Base-by-base conservation (phyloP, 2,888 invertebrate species). In the Xylota segnis region DNA sequence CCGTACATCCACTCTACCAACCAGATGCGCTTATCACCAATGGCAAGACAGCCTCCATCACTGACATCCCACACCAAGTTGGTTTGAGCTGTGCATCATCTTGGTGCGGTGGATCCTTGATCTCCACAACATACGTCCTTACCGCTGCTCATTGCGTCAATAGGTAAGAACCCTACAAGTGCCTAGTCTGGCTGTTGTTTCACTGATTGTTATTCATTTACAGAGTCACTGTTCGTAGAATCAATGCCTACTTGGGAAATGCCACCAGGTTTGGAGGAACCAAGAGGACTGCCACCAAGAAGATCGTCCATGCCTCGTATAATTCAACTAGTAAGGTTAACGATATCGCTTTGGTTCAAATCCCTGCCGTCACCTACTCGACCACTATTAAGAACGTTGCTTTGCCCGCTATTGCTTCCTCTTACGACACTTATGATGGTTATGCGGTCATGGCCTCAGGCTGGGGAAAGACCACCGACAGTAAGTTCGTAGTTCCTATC, bases 341-440 rank as follows among this genome's bases (percentile, higher is more conserved):
- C n/a, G 87, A 88, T 61, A 87, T 88, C 52, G 86, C 88, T 16
- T 34, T 88, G 0, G 16, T 88, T 6, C 56, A 37, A 14, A 59
- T 88, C 4, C 63, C 70, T n/a, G 14, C 81, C 4, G 91, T 87
- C 68, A 83, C 68, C 65, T 89, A 88, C 1, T 7, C n/a, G 70
- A 88, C 59, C 9, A 87, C 72, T 16, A 77, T 6, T 4, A 87
- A 37, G 87, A 18, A 68, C 3, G 52, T 76, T 23, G 27, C 45
- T 6, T 10, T 87, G 12, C 75, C 68, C 18, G 37, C 83, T 68
- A 47, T 10, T 23, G 23, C 47, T 9, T 6, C 18, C 12, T 5
- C 45, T 1, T 61, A 29, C 9, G 18, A 70, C 6, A 23, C 43
- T 2, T 43, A 52, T 32, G 18, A 32, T 0, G 37, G 37, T 9